phyloP scores from a whole-genome alignment of 2,113 vertebrate species.

The Delphinapterus leucas region DNA sequence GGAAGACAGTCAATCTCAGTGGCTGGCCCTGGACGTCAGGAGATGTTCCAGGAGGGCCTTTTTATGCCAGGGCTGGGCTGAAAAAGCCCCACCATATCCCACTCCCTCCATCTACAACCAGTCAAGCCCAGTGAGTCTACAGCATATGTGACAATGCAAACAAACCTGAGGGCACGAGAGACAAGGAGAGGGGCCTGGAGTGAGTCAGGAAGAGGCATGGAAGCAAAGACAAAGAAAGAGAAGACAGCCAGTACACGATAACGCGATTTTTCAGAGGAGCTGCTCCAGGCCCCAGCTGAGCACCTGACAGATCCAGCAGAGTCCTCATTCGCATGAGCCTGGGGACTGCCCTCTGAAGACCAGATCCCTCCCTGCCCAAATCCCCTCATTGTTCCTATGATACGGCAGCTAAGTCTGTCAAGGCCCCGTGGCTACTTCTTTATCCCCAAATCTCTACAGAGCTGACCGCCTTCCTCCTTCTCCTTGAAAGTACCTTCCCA shows the following conservation, averaged over 20 bases:
- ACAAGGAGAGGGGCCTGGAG: neutral
- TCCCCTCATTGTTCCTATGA: neutral
- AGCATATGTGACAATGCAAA: neutral
- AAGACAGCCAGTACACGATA: neutral
- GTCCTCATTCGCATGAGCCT: neutral
- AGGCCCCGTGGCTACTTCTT: neutral
- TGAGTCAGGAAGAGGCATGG: neutral
- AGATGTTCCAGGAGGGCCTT: neutral
- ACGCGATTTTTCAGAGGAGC: neutral
- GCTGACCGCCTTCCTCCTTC: neutral
- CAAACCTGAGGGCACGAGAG: neutral
- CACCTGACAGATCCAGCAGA: neutral
- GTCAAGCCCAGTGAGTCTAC: neutral
- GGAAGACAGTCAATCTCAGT: neutral
- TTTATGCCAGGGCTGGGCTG: neutral
- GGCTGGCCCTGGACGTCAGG: neutral
- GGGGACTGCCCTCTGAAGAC: neutral
- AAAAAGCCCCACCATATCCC: neutral
- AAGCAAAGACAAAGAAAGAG: constrained; percentile 27
- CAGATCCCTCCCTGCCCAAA: neutral
- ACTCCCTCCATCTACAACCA: neutral
- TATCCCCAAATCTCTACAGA: neutral
- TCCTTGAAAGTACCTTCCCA: neutral
- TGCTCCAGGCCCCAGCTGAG: neutral
- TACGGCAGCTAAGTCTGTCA: neutral